Evolutionary conservation across 2,797 vertebrate genomes (phyloP).

Genomic region (Sylvilagus floridanus): DNA sequence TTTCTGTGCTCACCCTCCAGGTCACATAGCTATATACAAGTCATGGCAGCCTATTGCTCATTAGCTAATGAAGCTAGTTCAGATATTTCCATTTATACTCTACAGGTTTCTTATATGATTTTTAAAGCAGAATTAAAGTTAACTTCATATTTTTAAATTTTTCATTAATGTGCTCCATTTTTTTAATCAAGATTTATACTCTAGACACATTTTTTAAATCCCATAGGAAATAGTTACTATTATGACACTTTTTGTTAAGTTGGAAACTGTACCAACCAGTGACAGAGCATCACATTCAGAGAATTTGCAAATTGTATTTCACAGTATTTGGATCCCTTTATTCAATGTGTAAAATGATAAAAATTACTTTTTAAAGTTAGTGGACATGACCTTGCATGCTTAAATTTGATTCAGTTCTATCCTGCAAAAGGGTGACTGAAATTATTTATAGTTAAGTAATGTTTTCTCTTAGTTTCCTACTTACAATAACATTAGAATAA

Average conservation of each 20-base stretch:
- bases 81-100: neutral
- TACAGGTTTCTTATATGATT: neutral
- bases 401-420: neutral
- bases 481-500: neutral
- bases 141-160: neutral
- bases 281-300: neutral
- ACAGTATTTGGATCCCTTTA: neutral
- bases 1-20: neutral
- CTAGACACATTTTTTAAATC: neutral
- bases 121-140: neutral
- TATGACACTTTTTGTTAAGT: neutral
- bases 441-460: neutral
- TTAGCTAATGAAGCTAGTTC: neutral
- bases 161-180: neutral
- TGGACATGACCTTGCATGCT: neutral
- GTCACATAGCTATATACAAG: rapidly evolving
- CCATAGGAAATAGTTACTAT: neutral
- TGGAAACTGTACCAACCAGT: neutral
- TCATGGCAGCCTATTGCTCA: neutral
- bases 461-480: neutral
- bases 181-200: neutral
- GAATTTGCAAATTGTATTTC: neutral
- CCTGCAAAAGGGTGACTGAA: neutral
- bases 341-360: neutral
- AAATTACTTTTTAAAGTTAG: neutral